These are phyloP conservation scores for Pleuronectes platessa DNA, from an alignment of 2,113 vertebrate species.

Conservation along the genomic window DNA sequence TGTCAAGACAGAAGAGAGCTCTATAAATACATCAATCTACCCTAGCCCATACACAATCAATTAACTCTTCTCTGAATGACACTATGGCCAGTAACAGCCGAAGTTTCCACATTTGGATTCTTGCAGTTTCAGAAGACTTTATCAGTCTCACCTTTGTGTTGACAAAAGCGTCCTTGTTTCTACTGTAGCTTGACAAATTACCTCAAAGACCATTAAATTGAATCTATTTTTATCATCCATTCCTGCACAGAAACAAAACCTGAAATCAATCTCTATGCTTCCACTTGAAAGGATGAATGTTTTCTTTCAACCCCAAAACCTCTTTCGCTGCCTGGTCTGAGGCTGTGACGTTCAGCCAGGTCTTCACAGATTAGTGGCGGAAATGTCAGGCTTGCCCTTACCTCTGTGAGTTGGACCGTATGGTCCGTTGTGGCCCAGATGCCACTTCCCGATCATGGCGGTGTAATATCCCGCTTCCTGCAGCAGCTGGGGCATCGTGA, in stretches of 20 bases:
- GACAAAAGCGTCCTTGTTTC: neutral
- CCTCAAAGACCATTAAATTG: neutral
- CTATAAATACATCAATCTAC: too few relatives aligned
- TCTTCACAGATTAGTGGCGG: neutral
- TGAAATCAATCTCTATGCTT: too few relatives aligned
- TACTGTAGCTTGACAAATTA: neutral
- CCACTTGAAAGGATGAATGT: too few relatives aligned
- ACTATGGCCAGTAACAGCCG: neutral
- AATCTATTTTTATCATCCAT: neutral
- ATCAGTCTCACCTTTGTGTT: neutral
- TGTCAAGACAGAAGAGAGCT: neutral
- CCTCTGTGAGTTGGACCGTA: slow-evolving; percentile 90
- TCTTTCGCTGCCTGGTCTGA: neutral
- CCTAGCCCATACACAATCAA: neutral
- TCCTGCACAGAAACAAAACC: neutral
- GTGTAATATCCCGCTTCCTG: slow-evolving; percentile 88
- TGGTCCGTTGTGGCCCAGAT: slow-evolving; percentile 90
- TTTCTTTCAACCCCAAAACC: neutral
- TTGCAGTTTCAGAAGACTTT: neutral
- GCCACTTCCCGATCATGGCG: slow-evolving; percentile 95
- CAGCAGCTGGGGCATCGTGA: slow-evolving; percentile 89
- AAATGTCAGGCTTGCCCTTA: slow-evolving; percentile 69
- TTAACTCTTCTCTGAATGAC: neutral
- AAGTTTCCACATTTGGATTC: neutral
- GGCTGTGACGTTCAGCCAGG: neutral